Percentiles rank a stretch among this genome's conserved stretches.
phyloP scores from a whole-genome alignment of 2,113 vertebrate genomes.

The Brachyhypopomus occidentalis region DNA sequence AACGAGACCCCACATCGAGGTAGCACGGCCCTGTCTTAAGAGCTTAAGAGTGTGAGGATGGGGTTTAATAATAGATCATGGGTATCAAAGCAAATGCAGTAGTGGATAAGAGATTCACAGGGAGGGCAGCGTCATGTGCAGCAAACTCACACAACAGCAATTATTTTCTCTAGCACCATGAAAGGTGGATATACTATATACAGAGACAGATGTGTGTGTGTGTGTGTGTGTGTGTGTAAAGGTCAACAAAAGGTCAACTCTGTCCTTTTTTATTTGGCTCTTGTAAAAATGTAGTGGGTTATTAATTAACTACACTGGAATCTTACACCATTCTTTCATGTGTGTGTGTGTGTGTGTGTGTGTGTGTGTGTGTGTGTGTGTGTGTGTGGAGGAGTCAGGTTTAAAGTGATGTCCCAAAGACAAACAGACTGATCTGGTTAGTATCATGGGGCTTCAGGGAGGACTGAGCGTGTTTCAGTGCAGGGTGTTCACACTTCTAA shows the following conservation, averaged over 20 bases:
- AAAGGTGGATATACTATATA: not conserved
- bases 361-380: conserved; percentile 13
- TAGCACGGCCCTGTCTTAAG: not conserved
- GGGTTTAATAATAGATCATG: not conserved
- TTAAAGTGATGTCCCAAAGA: conserved; percentile 13
- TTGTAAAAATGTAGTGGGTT: conserved; percentile 48
- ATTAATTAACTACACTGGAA: conserved; percentile 51
- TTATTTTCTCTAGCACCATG: no score
- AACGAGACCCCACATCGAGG: no score
- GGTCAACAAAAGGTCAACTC: conserved; percentile 45
- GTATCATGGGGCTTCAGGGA: conserved; percentile 9
- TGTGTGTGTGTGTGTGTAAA: conserved; percentile 11
- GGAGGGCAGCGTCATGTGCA: no score
- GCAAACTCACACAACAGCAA: no score
- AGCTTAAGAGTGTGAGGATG: not conserved
- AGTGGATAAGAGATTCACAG: not conserved
- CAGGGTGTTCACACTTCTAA: not conserved
- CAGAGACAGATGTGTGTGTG: conserved; percentile 6
- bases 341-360: conserved; percentile 28
- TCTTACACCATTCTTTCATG: conserved; percentile 43
- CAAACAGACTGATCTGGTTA: conserved; percentile 32
- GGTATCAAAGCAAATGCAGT: not conserved
- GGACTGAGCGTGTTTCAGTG: conserved; percentile 7
- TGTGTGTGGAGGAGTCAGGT: conserved; percentile 5
- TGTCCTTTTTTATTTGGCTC: conserved; percentile 11